Conservation (phyloP, 1,140 invertebrate species). For the Conus betulinus region DNA sequence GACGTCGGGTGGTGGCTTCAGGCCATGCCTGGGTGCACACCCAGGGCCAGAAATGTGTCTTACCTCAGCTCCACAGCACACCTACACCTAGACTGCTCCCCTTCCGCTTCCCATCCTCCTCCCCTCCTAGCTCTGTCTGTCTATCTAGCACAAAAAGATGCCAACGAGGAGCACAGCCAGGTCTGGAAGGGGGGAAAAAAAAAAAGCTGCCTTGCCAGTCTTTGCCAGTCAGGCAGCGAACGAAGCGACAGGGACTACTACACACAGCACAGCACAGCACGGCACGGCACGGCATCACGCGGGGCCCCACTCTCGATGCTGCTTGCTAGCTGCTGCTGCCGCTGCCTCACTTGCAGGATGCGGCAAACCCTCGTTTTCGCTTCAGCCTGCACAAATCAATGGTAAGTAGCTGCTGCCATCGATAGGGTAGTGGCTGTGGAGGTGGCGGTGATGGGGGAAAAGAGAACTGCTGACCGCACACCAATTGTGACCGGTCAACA, state of each 20-base stretch:
- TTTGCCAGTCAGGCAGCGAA: slow-evolving; percentile 10
- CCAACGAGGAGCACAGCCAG: neutral
- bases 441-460: neutral
- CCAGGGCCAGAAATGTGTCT: neutral
- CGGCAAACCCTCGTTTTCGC: slow-evolving; percentile 20
- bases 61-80: slow-evolving; percentile 5
- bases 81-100: slow-evolving; percentile 15
- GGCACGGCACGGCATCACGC: neutral
- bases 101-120: neutral
- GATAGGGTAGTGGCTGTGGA: neutral
- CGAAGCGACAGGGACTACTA: neutral
- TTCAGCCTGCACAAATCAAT: slow-evolving; percentile 25
- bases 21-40: slow-evolving; percentile 9
- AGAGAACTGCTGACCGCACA: neutral
- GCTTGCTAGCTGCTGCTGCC: neutral
- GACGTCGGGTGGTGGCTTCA: neutral
- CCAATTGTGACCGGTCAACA: neutral
- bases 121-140: neutral
- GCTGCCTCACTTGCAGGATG: neutral
- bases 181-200: neutral
- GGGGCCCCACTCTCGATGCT: neutral
- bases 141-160: neutral
- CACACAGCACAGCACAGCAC: slow-evolving; percentile 19
- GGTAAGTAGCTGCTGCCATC: slow-evolving; percentile 22
- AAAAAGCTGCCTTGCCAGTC: neutral